Evolutionary conservation across 2,797 vertebrate genomes (phyloP), one percentile per base, ranked within the genome.

Genomic region (Melanotaenia pygmaea): DNA sequence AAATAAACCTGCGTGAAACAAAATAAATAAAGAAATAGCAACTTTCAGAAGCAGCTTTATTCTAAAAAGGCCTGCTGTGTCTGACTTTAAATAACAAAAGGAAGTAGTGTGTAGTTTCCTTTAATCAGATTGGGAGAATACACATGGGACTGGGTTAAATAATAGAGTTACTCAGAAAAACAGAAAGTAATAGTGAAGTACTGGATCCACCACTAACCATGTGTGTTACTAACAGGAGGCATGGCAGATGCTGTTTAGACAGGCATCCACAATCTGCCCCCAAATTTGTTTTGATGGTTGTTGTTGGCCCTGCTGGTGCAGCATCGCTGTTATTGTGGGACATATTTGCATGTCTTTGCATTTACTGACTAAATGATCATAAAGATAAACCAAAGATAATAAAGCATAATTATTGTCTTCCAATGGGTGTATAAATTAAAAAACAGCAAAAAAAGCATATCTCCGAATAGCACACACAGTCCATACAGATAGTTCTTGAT

Each of bases 231-330:
- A 72, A 12, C 35, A 65, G 50, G 26, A 70, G 59, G 64, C 60
- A 30, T 63, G 65, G 28, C 64, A 69, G 69, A 79, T 80, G 79
- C 64, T 61, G 28, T 68, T 70, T 67, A 12, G 66, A 67, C 51
- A 24, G 0, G 28, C 59, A 72, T 64, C 64, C 59, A 73, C 68
- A 80, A 67, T 65, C 65, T 75, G 59, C 18, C 61, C 56, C 60
- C 35, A 56, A 43, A 72, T 45, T 14, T 69, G 13, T 53, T 70
- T 43, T 64, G 26, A 20, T 59, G 56, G 35, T 12, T 1, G 54
- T 64, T 32, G 37, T 26, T 34, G 45, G 76, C 38, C 14, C 38
- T 20, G 22, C 9, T 24, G 20, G 1, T 6, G 7, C 54, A 70
- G 63, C 63, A 24, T 0, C 61, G n/a, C 30, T 40, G 45, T 10